Conservation (phyloP, 2,797 vertebrate species). For the Oryzias sinensis region DNA sequence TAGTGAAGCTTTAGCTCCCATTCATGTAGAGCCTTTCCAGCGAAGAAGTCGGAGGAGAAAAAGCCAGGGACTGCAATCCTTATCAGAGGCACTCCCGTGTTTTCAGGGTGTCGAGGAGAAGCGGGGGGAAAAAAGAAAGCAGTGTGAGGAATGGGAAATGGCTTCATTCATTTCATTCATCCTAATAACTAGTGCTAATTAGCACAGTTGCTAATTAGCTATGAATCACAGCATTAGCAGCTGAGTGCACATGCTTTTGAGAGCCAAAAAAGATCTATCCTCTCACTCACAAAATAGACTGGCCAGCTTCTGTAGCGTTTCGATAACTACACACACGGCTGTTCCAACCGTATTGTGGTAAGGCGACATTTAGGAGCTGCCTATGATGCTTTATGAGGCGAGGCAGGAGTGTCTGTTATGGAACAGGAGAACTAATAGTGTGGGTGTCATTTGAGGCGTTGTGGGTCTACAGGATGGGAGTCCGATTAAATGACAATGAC, state of each 20-base stretch:
- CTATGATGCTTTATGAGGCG: constrained; percentile 59
- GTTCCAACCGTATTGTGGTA: constrained; percentile 22
- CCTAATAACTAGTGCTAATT: constrained; percentile 73
- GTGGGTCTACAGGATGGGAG: constrained; percentile 33
- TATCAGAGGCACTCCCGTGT: constrained; percentile 21
- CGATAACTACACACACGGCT: constrained; percentile 31
- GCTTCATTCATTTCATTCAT: constrained; percentile 62
- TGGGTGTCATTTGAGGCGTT: constrained; percentile 41
- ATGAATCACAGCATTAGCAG: constrained; percentile 75
- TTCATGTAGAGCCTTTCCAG: not conserved
- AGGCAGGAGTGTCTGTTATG: constrained; percentile 40
- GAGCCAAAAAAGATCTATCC: constrained; percentile 44
- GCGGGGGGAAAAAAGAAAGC: constrained; percentile 18
- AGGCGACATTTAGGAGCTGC: constrained; percentile 38
- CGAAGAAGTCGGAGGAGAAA: constrained; percentile 33
- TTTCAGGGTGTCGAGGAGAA: constrained; percentile 27
- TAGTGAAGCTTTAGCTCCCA: no score
- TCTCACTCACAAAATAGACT: constrained; percentile 23
- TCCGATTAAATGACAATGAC: constrained; percentile 38
- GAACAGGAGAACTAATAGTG: constrained; percentile 50
- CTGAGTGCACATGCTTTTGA: constrained; percentile 54
- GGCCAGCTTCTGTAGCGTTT: constrained; percentile 32
- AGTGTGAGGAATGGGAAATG: constrained; percentile 41
- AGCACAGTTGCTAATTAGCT: constrained; percentile 76
- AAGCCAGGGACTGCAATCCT: constrained; percentile 25